Conservation (phyloP, 2,888 invertebrate species). For the Galerucella nymphaeae region DNA sequence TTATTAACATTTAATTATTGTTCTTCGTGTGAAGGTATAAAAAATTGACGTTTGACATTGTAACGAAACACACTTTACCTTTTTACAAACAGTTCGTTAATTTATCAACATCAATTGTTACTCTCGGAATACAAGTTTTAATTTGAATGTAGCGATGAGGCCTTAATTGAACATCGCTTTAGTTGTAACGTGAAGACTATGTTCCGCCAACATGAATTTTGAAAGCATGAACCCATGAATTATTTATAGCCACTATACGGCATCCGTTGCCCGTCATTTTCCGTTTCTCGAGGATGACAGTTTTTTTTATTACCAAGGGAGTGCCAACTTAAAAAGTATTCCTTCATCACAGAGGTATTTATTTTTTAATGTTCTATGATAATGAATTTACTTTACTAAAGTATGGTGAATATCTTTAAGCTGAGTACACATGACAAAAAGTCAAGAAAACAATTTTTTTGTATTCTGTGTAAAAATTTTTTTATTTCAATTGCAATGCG, state of each 20-base stretch:
- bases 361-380: not conserved
- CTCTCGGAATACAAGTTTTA: conserved; percentile 26
- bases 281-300: conserved; percentile 60
- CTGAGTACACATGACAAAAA: too few relatives aligned
- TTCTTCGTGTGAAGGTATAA: too few relatives aligned
- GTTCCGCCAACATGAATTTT: conserved; percentile 61
- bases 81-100: conserved; percentile 29
- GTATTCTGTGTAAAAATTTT: too few relatives aligned
- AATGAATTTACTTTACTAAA: too few relatives aligned
- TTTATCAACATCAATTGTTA: conserved; percentile 29
- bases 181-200: conserved; percentile 55
- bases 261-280: conserved; percentile 60
- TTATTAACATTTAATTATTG: too few relatives aligned
- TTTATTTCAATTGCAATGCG: too few relatives aligned
- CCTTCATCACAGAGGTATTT: not conserved
- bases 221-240: conserved; percentile 58
- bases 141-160: conserved; percentile 38
- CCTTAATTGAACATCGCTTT: conserved; percentile 53
- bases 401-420: too few relatives aligned
- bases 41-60: conserved; percentile 19
- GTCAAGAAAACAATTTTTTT: too few relatives aligned
- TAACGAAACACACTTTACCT: not conserved
- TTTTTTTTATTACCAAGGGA: conserved; percentile 57
- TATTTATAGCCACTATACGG: conserved; percentile 60
- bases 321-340: conserved; percentile 47